Base-by-base conservation (phyloP, 2,888 invertebrate species). In the Lasioglossum oenotherae region DNA sequence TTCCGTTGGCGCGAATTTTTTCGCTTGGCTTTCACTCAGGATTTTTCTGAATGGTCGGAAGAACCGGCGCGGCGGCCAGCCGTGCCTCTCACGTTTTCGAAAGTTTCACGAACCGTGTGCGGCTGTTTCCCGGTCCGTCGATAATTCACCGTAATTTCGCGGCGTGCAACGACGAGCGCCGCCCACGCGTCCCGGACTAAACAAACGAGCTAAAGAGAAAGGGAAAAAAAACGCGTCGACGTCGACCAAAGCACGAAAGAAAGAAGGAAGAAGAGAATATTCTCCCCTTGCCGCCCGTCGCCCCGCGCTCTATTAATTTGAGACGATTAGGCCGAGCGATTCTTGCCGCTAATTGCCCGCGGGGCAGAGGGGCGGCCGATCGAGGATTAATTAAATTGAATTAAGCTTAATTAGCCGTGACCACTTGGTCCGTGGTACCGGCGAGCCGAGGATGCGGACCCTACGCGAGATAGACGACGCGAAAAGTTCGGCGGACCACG, bases 381-480 rank as follows among this genome's bases (percentile, higher is more conserved):
- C 85, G 88, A 78, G 88, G 88, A 92, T 92, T 91, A 92, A 94
- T 94, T 93, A 92, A 92, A 93, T 91, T 86, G 92, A 92, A 92
- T 93, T 91, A 90, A 92, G 91, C 89, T 92, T 93, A 93, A 94
- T 94, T 93, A 93, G 91, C 89, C 89, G 91, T 88, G 90, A 85
- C 84, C 85, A 75, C 72, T 80, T 38, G 82, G 79, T 27, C 64
- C 74, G 44, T 57, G 69, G 72, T 41, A 41, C 76, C 53, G 10
- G 53, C 4, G 53, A 53, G 35, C 57, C 80, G 80, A 53, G 53
- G 38, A 67, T 31, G 67, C 44, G 64, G 27, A 69, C 71, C 41
- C 35, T 67, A 35, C 57, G 8, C 35, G 64, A 84, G 80, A 77
- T 57, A 73, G 74, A 82, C 44, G 49, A 60, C 77, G 76, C 69